These are phyloP conservation scores for Callyntrura sp. DNA, from an alignment of 2,888 invertebrate species.

Conservation along the genomic window DNA sequence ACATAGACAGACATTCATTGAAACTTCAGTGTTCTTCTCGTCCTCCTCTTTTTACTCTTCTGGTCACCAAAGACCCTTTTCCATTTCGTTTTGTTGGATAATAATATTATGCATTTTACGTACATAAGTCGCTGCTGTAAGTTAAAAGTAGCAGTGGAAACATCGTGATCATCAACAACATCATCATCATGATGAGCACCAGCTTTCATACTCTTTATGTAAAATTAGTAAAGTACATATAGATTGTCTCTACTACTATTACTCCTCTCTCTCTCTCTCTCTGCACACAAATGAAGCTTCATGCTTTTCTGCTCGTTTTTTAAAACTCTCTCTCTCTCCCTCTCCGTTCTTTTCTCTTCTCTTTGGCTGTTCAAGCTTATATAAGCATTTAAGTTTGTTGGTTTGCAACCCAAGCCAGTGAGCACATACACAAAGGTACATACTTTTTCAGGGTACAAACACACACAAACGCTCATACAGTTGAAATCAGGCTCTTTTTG, in stretches of 20 bases:
- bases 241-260: conserved; percentile 40
- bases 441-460: conserved; percentile 35
- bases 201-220: conserved; percentile 60
- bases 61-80: conserved; percentile 63
- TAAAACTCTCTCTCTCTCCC: conserved; percentile 23
- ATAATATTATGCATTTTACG: conserved; percentile 61
- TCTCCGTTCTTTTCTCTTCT: conserved; percentile 5
- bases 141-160: conserved; percentile 34
- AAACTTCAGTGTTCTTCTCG: conserved; percentile 38
- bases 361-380: conserved; percentile 20
- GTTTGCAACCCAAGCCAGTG: conserved; percentile 40
- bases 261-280: neutral
- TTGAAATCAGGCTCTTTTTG: conserved; percentile 71
- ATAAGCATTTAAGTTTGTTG: conserved; percentile 65
- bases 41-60: conserved; percentile 26
- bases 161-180: conserved; percentile 25
- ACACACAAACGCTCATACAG: conserved; percentile 43
- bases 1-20: conserved; percentile 20
- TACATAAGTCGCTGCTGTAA: conserved; percentile 10
- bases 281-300: conserved; percentile 46
- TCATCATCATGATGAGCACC: conserved; percentile 8
- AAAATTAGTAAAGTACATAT: conserved; percentile 68
- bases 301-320: conserved; percentile 43
- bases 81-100: conserved; percentile 56
- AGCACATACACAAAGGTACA: conserved; percentile 43